phyloP scores from a whole-genome alignment of 2,888 invertebrate species.

The Micoletzkya japonica region DNA sequence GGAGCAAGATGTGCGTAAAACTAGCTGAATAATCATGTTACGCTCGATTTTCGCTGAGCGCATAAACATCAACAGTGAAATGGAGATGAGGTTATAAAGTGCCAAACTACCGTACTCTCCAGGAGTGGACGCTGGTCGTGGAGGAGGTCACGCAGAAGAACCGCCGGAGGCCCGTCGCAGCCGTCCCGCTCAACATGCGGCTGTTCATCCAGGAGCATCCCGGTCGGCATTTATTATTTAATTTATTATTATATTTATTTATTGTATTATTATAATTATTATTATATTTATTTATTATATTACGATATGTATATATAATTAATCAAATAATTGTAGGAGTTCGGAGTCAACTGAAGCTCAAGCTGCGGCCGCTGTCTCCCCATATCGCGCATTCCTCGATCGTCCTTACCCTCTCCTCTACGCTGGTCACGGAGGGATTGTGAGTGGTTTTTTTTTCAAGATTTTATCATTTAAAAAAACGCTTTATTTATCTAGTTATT shows the following conservation, averaged over 20 bases:
- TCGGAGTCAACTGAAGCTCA: slow-evolving; percentile 47
- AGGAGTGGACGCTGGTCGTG: slow-evolving; percentile 63
- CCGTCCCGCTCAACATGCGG: slow-evolving; percentile 56
- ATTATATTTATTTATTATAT: neutral
- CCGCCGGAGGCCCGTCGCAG: slow-evolving; percentile 54
- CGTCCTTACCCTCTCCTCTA: slow-evolving; percentile 48
- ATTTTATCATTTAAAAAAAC: neutral
- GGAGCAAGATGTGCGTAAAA: too few species aligned
- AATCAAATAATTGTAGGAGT: neutral
- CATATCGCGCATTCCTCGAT: slow-evolving; percentile 37
- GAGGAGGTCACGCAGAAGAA: slow-evolving; percentile 56
- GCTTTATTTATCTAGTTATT: slow-evolving; percentile 2
- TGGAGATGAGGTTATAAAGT: too few species aligned
- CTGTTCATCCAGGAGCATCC: slow-evolving; percentile 56
- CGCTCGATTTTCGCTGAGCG: too few species aligned
- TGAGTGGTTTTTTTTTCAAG: slow-evolving; percentile 33
- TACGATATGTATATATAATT: neutral
- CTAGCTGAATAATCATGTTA: too few species aligned
- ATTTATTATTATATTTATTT: slow-evolving; percentile 4
- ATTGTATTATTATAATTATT: neutral
- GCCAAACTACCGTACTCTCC: too few species aligned
- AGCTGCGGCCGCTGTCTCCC: slow-evolving; percentile 49
- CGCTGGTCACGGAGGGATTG: slow-evolving; percentile 48
- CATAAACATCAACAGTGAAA: too few species aligned
- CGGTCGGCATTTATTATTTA: slow-evolving; percentile 30